Percentiles rank a stretch among this genome's conserved stretches.
phyloP scores from a whole-genome alignment of 1,140 invertebrate genomes.

The Dendroctonus ponderosae region DNA sequence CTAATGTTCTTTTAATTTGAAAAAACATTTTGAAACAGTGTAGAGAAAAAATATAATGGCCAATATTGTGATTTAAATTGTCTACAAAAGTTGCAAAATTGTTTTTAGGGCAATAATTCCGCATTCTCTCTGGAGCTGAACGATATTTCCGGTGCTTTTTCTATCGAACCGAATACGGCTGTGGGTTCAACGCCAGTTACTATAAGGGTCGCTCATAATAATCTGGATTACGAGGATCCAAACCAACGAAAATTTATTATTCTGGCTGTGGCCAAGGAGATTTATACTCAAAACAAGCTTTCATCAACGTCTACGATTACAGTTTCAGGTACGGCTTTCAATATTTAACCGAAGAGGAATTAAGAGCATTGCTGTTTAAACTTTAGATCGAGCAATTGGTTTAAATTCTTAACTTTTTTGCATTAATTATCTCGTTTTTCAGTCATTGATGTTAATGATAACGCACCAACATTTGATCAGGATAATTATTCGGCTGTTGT shows the following conservation, averaged over 20 bases:
- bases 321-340: conserved; percentile 52
- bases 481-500: conserved; percentile 70
- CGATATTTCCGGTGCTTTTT: conserved; percentile 78
- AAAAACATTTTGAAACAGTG: no score
- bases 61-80: background rate
- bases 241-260: conserved; percentile 90
- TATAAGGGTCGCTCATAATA: conserved; percentile 75
- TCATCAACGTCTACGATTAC: conserved; percentile 86
- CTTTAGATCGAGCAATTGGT: no score
- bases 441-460: conserved; percentile 88
- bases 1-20: no score
- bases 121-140: conserved; percentile 74
- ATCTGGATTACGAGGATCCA: conserved; percentile 86
- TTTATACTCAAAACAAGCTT: conserved; percentile 70
- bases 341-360: background rate
- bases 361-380: no score
- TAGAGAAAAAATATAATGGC: no score
- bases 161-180: conserved; percentile 76
- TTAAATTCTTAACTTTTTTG: no score
- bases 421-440: conserved; percentile 36
- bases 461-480: conserved; percentile 76
- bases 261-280: conserved; percentile 80
- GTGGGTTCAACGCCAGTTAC: conserved; percentile 78
- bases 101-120: conserved; percentile 71
- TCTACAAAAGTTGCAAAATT: conserved; percentile 1